These are phyloP conservation scores for Stenchaetothrips biformis DNA, from an alignment of 2,888 invertebrate genomes.

Conservation along the genomic window DNA sequence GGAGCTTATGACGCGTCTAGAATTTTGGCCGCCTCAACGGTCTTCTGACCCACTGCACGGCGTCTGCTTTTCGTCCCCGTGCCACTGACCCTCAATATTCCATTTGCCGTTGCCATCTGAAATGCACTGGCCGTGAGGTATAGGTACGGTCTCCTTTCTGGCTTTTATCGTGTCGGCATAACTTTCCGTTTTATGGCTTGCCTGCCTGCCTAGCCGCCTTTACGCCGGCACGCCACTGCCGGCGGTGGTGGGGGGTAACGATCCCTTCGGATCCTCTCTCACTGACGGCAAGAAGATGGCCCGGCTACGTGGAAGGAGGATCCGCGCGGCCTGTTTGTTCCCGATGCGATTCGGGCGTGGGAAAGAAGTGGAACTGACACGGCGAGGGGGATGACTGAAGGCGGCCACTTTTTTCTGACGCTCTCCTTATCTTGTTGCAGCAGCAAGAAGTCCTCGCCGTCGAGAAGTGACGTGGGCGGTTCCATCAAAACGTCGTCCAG, in stretches of 20 bases:
- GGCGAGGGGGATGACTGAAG: background rate
- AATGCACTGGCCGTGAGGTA: constrained; percentile 14
- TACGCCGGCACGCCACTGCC: too few species aligned
- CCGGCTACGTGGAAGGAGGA: background rate
- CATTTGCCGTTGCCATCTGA: constrained; percentile 20
- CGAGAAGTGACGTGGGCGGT: background rate
- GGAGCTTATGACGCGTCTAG: too few species aligned
- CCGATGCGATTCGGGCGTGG: background rate
- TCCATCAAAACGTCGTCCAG: constrained; percentile 1
- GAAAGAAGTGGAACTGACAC: background rate
- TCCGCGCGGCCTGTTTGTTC: background rate
- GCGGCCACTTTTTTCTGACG: background rate
- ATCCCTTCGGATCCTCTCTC: background rate
- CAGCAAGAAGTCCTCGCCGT: constrained; percentile 6
- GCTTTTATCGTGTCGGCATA: constrained; percentile 23
- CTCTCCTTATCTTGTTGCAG: background rate
- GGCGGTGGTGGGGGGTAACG: background rate
- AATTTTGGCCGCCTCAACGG: too few species aligned
- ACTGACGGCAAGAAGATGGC: background rate
- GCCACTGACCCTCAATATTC: constrained; percentile 13
- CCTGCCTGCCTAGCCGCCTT: too few species aligned
- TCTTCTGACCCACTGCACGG: too few species aligned
- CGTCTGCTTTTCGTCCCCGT: background rate
- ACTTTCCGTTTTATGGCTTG: constrained; percentile 17
- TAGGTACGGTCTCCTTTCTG: constrained; percentile 22